Base-by-base conservation (phyloP, 1,140 invertebrate genomes). In the Nomia melanderi region DNA sequence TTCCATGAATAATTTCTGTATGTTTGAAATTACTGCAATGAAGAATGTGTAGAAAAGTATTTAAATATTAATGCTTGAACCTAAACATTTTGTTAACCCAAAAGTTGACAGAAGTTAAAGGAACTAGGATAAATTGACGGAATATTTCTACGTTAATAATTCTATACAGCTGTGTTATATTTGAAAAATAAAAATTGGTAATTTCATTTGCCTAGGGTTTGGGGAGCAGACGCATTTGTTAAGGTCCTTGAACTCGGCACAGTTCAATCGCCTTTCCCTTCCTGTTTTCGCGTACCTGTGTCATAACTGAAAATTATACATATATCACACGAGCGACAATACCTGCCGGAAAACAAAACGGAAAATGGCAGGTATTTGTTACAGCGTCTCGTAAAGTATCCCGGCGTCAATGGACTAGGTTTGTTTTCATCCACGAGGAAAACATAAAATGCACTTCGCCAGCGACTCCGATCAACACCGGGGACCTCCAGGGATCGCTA, bases 331-430 rank as follows among this genome's bases (percentile, higher is more conserved):
- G 20, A 63, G 33, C 64, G 17, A 62, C 31, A 1, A 7, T 25
- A 25, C 3, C 1, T 2, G 29, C n/a, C 44, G 36, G 71, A 76
- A 81, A 81, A 75, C 75, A 71, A 73, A 82, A 72, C 39, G 29
- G 69, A 78, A 67, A 17, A n/a, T 23, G 33, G 4, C 23, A 12
- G 53, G 6, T 5, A 36, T 39, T 25, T 2, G 39, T 70, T n/a
- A 12, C 27, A 56, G 29, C 44, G 41, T n/a, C 54, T 81, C 80
- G 25, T 84, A 84, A 84, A 82, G n/a, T 73, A 69, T 72, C 39
- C 50, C 54, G 23, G 0, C 14, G 65, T 74, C 33, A 65, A 65
- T 12, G 25, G 14, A 12, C 20, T n/a, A n/a, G 54, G 69, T 54
- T 78, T 67, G 67, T 59, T 75, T 66, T n/a, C 44, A n/a, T 66